These are phyloP conservation scores for Macrotrachela quadricornifera DNA, from an alignment of 1,140 invertebrate genomes.

Conservation along the genomic window DNA sequence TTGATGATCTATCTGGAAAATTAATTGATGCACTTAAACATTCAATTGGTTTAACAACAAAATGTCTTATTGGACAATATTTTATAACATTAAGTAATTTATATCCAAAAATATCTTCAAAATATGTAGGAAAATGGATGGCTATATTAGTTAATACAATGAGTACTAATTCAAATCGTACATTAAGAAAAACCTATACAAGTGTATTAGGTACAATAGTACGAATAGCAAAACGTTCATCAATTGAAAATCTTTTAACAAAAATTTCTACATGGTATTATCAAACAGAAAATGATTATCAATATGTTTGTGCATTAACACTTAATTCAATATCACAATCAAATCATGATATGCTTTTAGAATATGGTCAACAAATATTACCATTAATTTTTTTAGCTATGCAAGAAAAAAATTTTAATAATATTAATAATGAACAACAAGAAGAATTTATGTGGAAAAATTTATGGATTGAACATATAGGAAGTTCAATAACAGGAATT, in stretches of 20 bases:
- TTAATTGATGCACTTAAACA: slow-evolving; percentile 57
- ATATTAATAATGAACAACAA: too few relatives aligned
- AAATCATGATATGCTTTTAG: neutral
- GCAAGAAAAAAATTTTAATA: neutral
- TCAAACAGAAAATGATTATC: slow-evolving; percentile 1
- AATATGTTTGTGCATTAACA: slow-evolving; percentile 2
- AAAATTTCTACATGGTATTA: slow-evolving; percentile 4
- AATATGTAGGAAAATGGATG: slow-evolving; percentile 2
- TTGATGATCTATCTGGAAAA: slow-evolving; percentile 55
- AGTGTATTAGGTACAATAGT: slow-evolving; percentile 2
- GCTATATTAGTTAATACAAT: slow-evolving; percentile 4
- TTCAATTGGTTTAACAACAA: slow-evolving; percentile 55
- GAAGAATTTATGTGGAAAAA: too few relatives aligned
- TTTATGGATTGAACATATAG: too few relatives aligned
- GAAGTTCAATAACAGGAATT: too few relatives aligned
- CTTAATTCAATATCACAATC: neutral
- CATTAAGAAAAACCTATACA: slow-evolving; percentile 1
- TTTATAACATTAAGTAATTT: neutral
- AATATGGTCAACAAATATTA: neutral
- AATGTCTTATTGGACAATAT: slow-evolving; percentile 24
- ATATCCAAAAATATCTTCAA: neutral
- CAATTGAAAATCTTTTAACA: slow-evolving; percentile 3
- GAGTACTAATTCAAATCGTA: slow-evolving; percentile 4
- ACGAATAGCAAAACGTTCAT: slow-evolving; percentile 1
- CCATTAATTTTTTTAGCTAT: slow-evolving; percentile 8